Percentiles rank a stretch among this genome's conserved stretches.
Evolutionary conservation across 2,888 invertebrate genomes (phyloP).

Genomic region (Apeira syringaria): DNA sequence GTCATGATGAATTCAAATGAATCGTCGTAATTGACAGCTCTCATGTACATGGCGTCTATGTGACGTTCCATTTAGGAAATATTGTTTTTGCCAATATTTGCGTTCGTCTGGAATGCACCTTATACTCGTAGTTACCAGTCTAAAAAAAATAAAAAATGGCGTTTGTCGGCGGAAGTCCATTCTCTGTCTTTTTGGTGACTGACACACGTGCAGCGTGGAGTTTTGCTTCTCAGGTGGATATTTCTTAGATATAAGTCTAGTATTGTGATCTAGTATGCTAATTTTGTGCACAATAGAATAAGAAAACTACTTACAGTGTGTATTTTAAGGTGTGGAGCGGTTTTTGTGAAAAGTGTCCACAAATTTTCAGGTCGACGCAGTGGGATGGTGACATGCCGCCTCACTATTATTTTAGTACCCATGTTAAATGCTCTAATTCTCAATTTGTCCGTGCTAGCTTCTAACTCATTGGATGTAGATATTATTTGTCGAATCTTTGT

Average conservation of each 20-base stretch:
- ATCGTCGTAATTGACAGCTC: no score
- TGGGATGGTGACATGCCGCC: slow-evolving; percentile 56
- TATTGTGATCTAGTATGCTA: slow-evolving; percentile 45
- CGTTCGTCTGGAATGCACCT: no score
- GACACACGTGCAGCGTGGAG: slow-evolving; percentile 84
- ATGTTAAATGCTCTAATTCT: no score
- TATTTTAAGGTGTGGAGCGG: slow-evolving; percentile 43
- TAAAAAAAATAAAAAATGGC: slow-evolving; percentile 60
- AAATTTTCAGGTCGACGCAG: slow-evolving; percentile 24
- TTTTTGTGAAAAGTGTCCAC: slow-evolving; percentile 53
- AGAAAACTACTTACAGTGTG: slow-evolving; percentile 46
- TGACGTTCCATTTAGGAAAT: no score
- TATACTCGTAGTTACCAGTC: slow-evolving; percentile 43
- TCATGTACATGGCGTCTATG: no score
- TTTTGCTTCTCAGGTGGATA: slow-evolving; percentile 78
- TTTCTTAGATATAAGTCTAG: slow-evolving; percentile 55
- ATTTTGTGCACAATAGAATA: slow-evolving; percentile 35
- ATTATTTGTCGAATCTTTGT: no score
- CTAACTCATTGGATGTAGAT: no score
- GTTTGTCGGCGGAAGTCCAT: slow-evolving; percentile 61
- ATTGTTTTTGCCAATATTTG: no score
- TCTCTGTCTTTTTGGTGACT: slow-evolving; percentile 74
- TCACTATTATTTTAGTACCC: slow-evolving; percentile 17
- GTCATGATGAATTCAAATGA: no score
- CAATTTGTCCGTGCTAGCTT: no score